Base-by-base conservation (phyloP, 92 coral and sea anemone species). In the Heteractis magnifica region DNA sequence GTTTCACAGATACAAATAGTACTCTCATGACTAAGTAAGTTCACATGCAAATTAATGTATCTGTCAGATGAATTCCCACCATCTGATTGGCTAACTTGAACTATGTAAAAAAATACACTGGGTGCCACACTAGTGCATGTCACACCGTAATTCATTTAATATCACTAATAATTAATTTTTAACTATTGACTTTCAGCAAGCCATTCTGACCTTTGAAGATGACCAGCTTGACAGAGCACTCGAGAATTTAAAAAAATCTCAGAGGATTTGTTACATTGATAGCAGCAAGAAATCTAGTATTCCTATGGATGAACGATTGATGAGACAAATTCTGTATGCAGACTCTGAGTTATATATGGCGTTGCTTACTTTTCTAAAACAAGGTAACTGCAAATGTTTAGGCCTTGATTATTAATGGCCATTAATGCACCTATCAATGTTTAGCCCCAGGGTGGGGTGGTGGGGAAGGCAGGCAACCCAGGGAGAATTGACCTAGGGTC, bases 261-360 rank as follows among this genome's bases (percentile, higher is more conserved):
- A 95, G 81, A 73, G 90, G 77, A 79, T 88, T 49, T 93, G 97
- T 73, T 90, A 77, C 70, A 91, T 92, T 53, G 97, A 95, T 64
- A 89, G 89, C 59, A 86, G 84, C 52, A 92, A 92, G 89, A 82
- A 90, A 51, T 44, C 85, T 55, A 90, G 85, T 56, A 26, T 91
- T 73, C 90, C 87, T 19, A 86, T 88, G 79, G 97, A 93, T 82
- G 95, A 91, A 56, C 86, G 86, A 6, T 85, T 95, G 20, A 95
- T 95, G 98, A 87, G 95, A 75, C 97, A 95, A 78, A 95, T 95
- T 41, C 88, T 95, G 48, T 93, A 90, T 83, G 95, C 98, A 23
- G 98, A 95, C 83, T 92, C 95, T 84, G 98, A 95, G 68, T 90
- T 95, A 2, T 95, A 91, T 81, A 95, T 95, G 95, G 98, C 98